Base-by-base conservation (phyloP, 2,113 vertebrate species). In the Lepisosteus oculatus region DNA sequence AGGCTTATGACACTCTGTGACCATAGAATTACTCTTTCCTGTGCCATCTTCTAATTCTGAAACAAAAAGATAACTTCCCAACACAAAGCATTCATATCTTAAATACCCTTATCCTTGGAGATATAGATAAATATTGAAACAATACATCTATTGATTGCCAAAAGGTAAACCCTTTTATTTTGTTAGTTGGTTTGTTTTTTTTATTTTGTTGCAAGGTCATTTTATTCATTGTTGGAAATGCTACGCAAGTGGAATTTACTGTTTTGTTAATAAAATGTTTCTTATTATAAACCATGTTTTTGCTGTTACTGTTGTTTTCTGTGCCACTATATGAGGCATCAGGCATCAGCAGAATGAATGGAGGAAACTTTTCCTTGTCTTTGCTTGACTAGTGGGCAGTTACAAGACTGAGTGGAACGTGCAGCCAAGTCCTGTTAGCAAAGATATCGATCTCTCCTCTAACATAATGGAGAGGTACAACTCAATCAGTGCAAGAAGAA, bases 251-350 rank as follows among this genome's bases (percentile, higher is more conserved):
- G 93, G 92, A 94, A 92, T 90, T 93, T 93, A 93, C 90, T 91
- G 91, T 94, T 94, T 93, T 94, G 90, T 94, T 94, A 93, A 94
- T 94, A 94, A 94, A 94, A 92, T 92, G 90, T 93, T 93, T 93
- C 91, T 94, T 93, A 93, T 92, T 92, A 94, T 89, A 92, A 83
- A 78, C 47, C 61, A 15, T 75, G 70, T 71, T 51, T 55, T 59
- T 43, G 42, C 29, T 43, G 45, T 70, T 51, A 43, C 45, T 43
- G 42, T 41, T 43, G 45, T 55, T 43, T 62, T 42, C 43, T 72
- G 62, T 65, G 44, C 43, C 55, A 51, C 47, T 65, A 6, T 59
- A 6, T 59, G n/a, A 59, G 13, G 14, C 57, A 59, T n/a, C 57
- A 59, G 5, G 14, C 13, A 59, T 2, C n/a, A n/a, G 6, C 29